These are phyloP conservation scores for Neosilurus mollespiculum DNA, from an alignment of 2,797 vertebrate genomes.

Conservation along the genomic window DNA sequence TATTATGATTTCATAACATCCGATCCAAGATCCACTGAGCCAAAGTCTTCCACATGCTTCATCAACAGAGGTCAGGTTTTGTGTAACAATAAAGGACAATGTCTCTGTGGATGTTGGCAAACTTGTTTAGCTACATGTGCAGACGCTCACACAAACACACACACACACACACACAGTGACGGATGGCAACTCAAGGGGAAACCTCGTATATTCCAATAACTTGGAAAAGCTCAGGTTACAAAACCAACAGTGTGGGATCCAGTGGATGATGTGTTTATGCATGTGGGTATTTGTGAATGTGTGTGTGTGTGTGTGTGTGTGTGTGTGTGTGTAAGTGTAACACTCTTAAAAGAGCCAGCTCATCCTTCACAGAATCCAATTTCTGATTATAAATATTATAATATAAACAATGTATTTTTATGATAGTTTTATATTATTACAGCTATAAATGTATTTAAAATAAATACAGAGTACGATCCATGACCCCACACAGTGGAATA, in stretches of 20 bases:
- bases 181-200: conserved; percentile 24
- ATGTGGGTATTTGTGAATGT: conserved; percentile 3
- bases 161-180: conserved; percentile 27
- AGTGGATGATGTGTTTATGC: conserved; percentile 17
- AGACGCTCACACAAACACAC: conserved; percentile 33
- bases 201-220: conserved; percentile 43
- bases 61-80: background rate
- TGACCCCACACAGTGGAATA: too few species aligned
- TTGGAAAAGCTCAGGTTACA: conserved; percentile 47
- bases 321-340: background rate
- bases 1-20: background rate
- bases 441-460: too few species aligned
- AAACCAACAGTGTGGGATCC: conserved; percentile 32
- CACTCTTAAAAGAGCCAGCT: too few species aligned
- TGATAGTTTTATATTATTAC: too few species aligned
- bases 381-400: too few species aligned
- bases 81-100: background rate
- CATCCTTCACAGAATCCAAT: too few species aligned
- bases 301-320: background rate
- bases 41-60: background rate
- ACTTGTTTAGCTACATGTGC: conserved; percentile 50
- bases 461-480: too few species aligned
- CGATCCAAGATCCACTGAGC: background rate
- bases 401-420: too few species aligned
- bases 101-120: conserved; percentile 5